phyloP scores from a whole-genome alignment of 2,113 vertebrate species.

The Lampris incognitus region DNA sequence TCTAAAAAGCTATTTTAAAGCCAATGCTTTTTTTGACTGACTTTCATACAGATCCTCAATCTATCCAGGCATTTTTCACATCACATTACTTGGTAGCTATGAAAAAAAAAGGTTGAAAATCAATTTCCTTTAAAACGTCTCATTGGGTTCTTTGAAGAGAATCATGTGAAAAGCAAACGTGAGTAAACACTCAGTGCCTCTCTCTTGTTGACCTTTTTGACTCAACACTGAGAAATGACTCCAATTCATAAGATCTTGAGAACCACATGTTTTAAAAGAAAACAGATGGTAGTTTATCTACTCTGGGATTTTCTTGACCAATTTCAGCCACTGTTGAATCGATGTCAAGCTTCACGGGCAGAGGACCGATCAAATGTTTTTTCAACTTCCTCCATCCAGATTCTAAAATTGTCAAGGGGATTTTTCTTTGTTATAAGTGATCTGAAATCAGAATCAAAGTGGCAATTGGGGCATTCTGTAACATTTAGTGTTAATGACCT shows the following conservation, averaged over 20 bases:
- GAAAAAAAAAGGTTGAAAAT: not conserved
- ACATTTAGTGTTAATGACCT: not conserved
- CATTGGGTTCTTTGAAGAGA: slow-evolving; percentile 19
- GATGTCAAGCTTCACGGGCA: slow-evolving; percentile 27
- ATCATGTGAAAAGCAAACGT: slow-evolving; percentile 23
- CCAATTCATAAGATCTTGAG: slow-evolving; percentile 15
- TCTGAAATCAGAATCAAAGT: slow-evolving; percentile 9
- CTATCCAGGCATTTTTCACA: slow-evolving; percentile 6
- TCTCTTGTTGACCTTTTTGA: not conserved
- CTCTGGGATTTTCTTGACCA: slow-evolving; percentile 26
- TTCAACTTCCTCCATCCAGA: not conserved
- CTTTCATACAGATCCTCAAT: not conserved
- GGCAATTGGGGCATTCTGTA: slow-evolving; percentile 6
- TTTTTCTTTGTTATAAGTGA: not conserved
- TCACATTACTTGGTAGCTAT: slow-evolving; percentile 2
- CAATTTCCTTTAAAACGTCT: not conserved
- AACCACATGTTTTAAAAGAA: not conserved
- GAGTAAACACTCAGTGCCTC: slow-evolving; percentile 15
- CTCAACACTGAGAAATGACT: slow-evolving; percentile 1
- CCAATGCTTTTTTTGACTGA: too few species aligned
- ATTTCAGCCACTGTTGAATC: slow-evolving; percentile 45
- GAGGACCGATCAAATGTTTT: slow-evolving; percentile 18
- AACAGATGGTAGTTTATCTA: slow-evolving; percentile 37
- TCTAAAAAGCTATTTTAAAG: too few species aligned
- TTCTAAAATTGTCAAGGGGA: not conserved